phyloP scores from a whole-genome alignment of 2,888 invertebrate species.

The Netelia melanura region DNA sequence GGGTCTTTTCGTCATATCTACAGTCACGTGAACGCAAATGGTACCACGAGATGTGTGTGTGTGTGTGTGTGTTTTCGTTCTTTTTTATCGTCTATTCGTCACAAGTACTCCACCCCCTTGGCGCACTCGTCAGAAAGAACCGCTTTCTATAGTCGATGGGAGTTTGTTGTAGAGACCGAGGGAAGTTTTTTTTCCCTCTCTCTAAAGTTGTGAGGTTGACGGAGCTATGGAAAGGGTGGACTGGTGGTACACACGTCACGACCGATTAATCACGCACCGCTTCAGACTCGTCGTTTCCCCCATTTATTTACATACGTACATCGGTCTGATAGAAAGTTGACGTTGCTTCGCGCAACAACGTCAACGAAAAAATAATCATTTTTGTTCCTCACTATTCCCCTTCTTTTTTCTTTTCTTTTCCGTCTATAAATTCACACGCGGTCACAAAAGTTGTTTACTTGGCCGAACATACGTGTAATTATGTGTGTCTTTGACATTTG shows the following conservation, averaged over 20 bases:
- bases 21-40: conserved; percentile 30
- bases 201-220: conserved; percentile 56
- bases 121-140: conserved; percentile 28
- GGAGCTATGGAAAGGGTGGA: conserved; percentile 34
- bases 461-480: conserved; percentile 40
- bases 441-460: background rate
- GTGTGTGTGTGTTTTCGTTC: too few species aligned
- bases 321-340: conserved; percentile 17
- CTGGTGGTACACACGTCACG: conserved; percentile 51
- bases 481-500: conserved; percentile 37
- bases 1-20: conserved; percentile 19
- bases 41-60: conserved; percentile 17
- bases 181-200: conserved; percentile 42
- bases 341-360: background rate
- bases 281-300: conserved; percentile 52
- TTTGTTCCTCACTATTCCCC: background rate
- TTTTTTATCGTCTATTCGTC: conserved; percentile 69
- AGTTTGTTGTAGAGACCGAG: conserved; percentile 22
- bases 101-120: conserved; percentile 37
- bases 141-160: conserved; percentile 20
- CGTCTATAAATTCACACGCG: background rate
- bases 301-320: conserved; percentile 67
- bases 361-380: conserved; percentile 25
- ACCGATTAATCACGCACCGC: conserved; percentile 71
- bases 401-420: background rate